Percentiles rank a stretch among this genome's conserved stretches.
Evolutionary conservation across 2,113 vertebrate genomes (phyloP).

Genomic region (Haemorhous mexicanus): DNA sequence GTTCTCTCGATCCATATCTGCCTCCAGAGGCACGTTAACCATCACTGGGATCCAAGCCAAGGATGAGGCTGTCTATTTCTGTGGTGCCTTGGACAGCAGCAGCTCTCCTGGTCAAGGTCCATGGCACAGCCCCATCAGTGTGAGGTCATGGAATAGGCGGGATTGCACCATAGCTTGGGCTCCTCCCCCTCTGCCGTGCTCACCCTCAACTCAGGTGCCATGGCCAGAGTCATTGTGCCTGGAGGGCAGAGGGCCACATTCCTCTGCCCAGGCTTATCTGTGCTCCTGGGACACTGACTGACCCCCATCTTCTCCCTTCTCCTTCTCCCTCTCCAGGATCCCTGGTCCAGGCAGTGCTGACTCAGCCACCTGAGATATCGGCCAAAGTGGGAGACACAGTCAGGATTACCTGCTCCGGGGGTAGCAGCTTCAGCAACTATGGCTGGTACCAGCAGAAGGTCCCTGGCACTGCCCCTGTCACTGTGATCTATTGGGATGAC

Average conservation of each 20-base stretch:
- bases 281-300: neutral
- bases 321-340: neutral
- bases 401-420: neutral
- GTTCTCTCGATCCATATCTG: neutral
- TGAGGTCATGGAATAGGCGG: neutral
- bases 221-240: no score
- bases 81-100: neutral
- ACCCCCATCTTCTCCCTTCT: rapidly evolving
- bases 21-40: rapidly evolving
- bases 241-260: neutral
- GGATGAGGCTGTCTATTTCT: neutral
- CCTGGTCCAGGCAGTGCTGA: neutral
- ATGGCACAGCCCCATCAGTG: neutral
- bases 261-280: neutral
- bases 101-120: neutral
- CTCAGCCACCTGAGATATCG: rapidly evolving
- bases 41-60: neutral
- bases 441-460: neutral
- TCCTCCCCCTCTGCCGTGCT: neutral
- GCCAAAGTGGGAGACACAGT: rapidly evolving
- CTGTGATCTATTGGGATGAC: rapidly evolving
- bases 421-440: rapidly evolving
- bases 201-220: neutral
- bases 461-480: neutral
- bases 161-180: no score